Evolutionary conservation across 2,797 vertebrate genomes (phyloP).

Genomic region (Vultur gryphus): DNA sequence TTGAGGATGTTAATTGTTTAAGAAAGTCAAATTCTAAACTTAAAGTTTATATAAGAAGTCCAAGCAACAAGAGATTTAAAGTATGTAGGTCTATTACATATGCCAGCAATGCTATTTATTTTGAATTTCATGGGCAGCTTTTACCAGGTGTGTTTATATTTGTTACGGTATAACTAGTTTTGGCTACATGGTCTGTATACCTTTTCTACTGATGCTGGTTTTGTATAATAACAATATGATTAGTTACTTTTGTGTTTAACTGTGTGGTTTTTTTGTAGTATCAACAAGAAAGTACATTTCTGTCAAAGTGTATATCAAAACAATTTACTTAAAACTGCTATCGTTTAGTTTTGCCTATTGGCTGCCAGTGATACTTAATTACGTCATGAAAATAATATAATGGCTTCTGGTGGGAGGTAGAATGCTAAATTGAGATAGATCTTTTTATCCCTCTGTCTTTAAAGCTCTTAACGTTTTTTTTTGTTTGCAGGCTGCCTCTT

Average conservation of each 20-base stretch:
- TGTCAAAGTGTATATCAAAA: background rate
- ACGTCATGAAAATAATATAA: background rate
- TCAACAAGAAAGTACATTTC: background rate
- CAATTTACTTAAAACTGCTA: background rate
- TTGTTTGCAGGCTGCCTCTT: slow-evolving; percentile 86
- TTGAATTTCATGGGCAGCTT: background rate
- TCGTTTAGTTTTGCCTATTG: background rate
- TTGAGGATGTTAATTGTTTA: slow-evolving; percentile 27
- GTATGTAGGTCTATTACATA: slow-evolving; percentile 30
- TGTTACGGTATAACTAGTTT: background rate
- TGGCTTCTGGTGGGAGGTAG: background rate
- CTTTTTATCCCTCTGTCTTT: background rate
- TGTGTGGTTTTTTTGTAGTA: background rate
- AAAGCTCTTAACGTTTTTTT: slow-evolving; percentile 10
- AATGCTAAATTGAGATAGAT: background rate
- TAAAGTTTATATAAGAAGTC: slow-evolving; percentile 41
- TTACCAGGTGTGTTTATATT: slow-evolving; percentile 22
- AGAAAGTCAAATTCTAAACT: slow-evolving; percentile 41
- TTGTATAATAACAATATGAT: background rate
- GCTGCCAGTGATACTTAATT: background rate
- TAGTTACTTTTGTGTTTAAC: background rate
- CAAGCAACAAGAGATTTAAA: slow-evolving; percentile 27
- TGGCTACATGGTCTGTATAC: background rate
- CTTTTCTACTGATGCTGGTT: background rate
- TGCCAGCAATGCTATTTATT: background rate